phyloP scores from a whole-genome alignment of 2,113 vertebrate genomes.

The Notarius quadriscutis region DNA sequence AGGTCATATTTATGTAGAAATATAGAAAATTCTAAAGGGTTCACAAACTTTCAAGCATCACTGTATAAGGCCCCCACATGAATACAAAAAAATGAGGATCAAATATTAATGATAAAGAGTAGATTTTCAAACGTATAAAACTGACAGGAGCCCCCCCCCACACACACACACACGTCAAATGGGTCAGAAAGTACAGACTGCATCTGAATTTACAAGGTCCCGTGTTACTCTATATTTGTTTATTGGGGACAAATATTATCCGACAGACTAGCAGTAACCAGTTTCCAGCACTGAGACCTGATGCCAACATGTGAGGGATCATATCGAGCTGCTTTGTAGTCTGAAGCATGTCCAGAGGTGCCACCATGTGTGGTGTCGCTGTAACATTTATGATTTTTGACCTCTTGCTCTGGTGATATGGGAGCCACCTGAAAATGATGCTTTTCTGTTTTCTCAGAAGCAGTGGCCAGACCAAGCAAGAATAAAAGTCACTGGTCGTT shows the following conservation, averaged over 20 bases:
- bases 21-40: too few species aligned
- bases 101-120: background rate
- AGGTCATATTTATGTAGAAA: too few species aligned
- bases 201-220: slow-evolving; percentile 10
- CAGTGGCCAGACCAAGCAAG: background rate
- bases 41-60: too few species aligned
- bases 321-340: slow-evolving; percentile 40
- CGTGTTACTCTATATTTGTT: slow-evolving; percentile 10
- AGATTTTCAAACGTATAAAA: background rate
- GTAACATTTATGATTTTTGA: slow-evolving; percentile 15
- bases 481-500: background rate
- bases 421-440: background rate
- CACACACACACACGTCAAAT: background rate
- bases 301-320: slow-evolving; percentile 19
- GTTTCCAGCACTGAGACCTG: slow-evolving; percentile 32
- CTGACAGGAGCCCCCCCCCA: background rate
- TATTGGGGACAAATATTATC: slow-evolving; percentile 14
- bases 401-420: slow-evolving; percentile 6
- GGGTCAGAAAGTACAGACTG: slow-evolving; percentile 42
- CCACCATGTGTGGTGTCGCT: background rate
- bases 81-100: background rate
- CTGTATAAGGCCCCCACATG: slow-evolving; percentile 10
- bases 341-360: slow-evolving; percentile 18
- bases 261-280: background rate
- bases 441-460: background rate